Base-by-base conservation (phyloP, 1,140 invertebrate genomes). In the Melitaea cinxia region DNA sequence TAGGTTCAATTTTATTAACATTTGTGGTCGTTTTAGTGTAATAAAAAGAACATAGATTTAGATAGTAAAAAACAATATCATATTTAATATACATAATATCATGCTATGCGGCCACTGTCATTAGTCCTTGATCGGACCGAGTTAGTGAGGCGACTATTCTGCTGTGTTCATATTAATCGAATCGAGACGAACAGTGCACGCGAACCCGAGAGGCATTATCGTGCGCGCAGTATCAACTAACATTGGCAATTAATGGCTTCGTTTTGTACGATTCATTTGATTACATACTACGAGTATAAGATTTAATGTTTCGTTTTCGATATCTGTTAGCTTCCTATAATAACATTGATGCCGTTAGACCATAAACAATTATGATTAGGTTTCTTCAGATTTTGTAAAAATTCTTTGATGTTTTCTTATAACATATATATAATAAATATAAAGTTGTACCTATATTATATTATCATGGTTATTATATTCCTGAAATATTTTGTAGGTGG, bases 41-140 rank as follows among this genome's bases (percentile, higher is more conserved):
- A 42, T 47, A n/a, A 47, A n/a, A 12, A 21, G 2, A 3, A 19
- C 42, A 47, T 4, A 10, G 21, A 64, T 37, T 37, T 23, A 64
- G 56, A 64, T 35, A 42, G 37, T 50, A 64, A 65, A 56, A 24
- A 56, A 50, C 6, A 12, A 47, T 47, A 47, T 47, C 19, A 12
- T 23, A 47, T 23, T 39, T 23, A 68, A 68, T 57, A 53, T 53
- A 55, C 56, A 52, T 24, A 63, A 58, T 62, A 45, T 42, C 47
- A 57, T 62, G 45, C 52, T 53, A 42, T 30, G 35, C 50, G 42
- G 52, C 19, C 47, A 53, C 49, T 68, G 54, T 23, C 33, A 62
- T 62, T 45, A 70, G 64, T 62, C 58, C 54, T 61, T 66, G 58
- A 33, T 45, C 26, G 58, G 17, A 66, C 35, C 55, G 54, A 70